Evolutionary conservation across 2,888 invertebrate species (phyloP).

Genomic region (Sialis fuliginosa): DNA sequence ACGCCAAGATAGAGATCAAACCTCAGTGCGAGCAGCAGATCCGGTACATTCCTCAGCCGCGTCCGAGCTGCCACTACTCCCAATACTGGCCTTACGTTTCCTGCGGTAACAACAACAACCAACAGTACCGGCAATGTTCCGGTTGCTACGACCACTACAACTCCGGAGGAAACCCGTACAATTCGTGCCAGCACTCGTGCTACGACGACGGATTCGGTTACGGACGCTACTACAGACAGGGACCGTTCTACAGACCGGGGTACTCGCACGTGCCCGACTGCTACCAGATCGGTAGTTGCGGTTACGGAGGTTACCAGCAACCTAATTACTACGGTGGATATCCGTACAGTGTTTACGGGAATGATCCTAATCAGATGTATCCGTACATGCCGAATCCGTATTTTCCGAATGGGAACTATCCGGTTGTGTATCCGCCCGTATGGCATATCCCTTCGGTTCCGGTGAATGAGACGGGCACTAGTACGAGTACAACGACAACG

Average conservation of each 20-base stretch:
- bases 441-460: too few species aligned
- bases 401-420: not conserved
- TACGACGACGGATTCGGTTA: not conserved
- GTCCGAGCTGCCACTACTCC: not conserved
- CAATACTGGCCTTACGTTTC: not conserved
- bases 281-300: not conserved
- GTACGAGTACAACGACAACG: too few species aligned
- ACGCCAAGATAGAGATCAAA: not conserved
- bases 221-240: not conserved
- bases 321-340: not conserved
- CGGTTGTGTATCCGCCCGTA: not conserved
- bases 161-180: not conserved
- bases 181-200: not conserved
- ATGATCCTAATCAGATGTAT: not conserved
- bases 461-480: too few species aligned
- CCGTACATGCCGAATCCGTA: not conserved
- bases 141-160: not conserved
- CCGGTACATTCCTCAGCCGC: not conserved
- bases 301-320: not conserved
- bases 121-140: not conserved
- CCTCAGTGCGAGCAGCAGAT: not conserved
- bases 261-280: not conserved
- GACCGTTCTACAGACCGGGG: not conserved
- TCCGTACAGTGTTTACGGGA: not conserved
- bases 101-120: not conserved